Percentiles rank a stretch among this genome's conserved stretches.
phyloP scores from a whole-genome alignment of 1,140 invertebrate species.

The Drosophila gunungcola region DNA sequence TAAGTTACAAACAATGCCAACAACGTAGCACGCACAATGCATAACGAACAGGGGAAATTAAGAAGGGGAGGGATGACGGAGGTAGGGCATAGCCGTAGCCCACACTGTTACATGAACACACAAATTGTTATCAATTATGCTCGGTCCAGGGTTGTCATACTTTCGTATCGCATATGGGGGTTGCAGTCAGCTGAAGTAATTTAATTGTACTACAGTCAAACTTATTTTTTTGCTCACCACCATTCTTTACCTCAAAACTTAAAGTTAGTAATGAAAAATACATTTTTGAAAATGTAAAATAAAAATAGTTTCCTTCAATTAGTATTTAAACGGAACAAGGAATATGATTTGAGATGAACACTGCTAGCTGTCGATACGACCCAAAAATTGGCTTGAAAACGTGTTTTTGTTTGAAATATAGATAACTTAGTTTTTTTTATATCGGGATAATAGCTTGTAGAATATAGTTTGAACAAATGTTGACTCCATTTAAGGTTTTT shows the following conservation, averaged over 20 bases:
- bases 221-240: background rate
- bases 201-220: constrained; percentile 2
- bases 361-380: too few species aligned
- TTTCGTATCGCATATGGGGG: constrained; percentile 6
- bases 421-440: too few species aligned
- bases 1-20: constrained; percentile 61
- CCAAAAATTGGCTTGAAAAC: too few species aligned
- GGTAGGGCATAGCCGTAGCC: background rate
- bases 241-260: background rate
- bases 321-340: too few species aligned
- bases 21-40: constrained; percentile 49
- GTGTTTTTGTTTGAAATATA: too few species aligned
- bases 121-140: constrained; percentile 69
- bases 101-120: constrained; percentile 9
- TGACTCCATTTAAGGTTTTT: background rate
- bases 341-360: too few species aligned
- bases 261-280: background rate
- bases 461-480: background rate
- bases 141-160: constrained; percentile 59
- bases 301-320: too few species aligned
- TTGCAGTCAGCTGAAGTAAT: constrained; percentile 14
- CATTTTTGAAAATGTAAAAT: too few species aligned
- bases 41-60: constrained; percentile 21
- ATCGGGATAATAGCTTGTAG: too few species aligned
- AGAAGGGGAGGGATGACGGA: constrained; percentile 2